phyloP scores from a whole-genome alignment of 23 tunicate species.

The Ascidia mentula region DNA sequence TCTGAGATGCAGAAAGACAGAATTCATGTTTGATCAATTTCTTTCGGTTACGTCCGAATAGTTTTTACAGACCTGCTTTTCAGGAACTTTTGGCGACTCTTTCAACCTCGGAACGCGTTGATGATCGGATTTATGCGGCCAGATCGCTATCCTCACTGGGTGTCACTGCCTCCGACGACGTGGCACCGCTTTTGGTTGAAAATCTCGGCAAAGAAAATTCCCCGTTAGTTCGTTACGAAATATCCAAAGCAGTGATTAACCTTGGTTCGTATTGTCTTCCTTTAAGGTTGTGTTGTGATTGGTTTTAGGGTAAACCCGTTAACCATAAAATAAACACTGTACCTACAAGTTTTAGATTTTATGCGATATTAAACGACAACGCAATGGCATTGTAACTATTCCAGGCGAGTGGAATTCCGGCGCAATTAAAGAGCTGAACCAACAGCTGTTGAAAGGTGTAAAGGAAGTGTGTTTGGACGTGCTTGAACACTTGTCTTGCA shows the following conservation, averaged over 20 bases:
- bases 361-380: no score
- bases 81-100: conserved; percentile 45
- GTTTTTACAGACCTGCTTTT: background rate
- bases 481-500: conserved; percentile 54
- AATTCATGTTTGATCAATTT: background rate
- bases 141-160: conserved; percentile 61
- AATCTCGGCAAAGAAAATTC: conserved; percentile 19
- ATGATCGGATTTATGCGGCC: conserved; percentile 69
- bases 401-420: conserved; percentile 51
- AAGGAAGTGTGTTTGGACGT: conserved; percentile 38
- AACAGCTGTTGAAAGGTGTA: conserved; percentile 18
- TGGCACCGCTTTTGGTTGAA: conserved; percentile 37
- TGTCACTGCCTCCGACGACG: conserved; percentile 38
- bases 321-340: no score
- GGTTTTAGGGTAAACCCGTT: no score
- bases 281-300: no score
- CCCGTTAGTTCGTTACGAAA: conserved; percentile 39
- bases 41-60: background rate
- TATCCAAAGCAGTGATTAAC: conserved; percentile 57
- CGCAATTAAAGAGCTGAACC: conserved; percentile 36
- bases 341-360: no score
- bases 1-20: conserved; percentile 44
- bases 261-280: no score
- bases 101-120: conserved; percentile 25
- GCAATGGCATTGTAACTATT: no score